Percentiles rank a stretch among this genome's conserved stretches.
Evolutionary conservation across 2,113 vertebrate species (phyloP).

Genomic region (Microtus richardsoni): DNA sequence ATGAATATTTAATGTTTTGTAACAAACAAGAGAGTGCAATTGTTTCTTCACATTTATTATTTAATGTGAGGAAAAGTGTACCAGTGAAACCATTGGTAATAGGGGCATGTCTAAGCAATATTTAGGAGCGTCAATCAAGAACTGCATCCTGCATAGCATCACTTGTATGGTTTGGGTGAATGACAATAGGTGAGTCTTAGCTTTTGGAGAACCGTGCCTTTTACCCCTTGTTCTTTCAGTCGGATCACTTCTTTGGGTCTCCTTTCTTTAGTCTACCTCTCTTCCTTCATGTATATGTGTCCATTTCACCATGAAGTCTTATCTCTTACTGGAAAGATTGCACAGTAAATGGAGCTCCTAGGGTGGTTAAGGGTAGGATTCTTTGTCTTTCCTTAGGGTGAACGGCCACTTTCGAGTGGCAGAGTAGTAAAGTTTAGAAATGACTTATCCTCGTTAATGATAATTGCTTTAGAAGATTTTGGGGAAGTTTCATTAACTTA

Average conservation of each 20-base stretch:
- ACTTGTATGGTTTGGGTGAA: neutral
- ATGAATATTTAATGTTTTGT: slow-evolving; percentile 38
- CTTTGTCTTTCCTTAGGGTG: slow-evolving; percentile 14
- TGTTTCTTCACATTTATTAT: neutral
- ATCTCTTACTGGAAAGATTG: neutral
- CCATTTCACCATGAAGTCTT: slow-evolving; percentile 22
- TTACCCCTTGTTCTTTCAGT: neutral
- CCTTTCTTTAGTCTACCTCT: neutral
- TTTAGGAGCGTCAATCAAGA: neutral
- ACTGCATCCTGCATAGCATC: neutral
- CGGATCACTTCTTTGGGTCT: neutral
- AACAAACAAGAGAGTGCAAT: slow-evolving; percentile 19
- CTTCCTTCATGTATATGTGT: neutral
- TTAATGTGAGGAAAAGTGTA: slow-evolving; percentile 11
- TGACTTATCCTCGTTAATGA: neutral
- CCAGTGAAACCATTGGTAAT: neutral
- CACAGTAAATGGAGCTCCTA: slow-evolving; percentile 12
- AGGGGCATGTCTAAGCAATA: neutral
- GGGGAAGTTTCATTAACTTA: neutral
- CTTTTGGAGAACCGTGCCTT: neutral
- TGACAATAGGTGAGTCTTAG: neutral
- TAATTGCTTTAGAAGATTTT: slow-evolving; percentile 51
- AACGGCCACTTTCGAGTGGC: neutral
- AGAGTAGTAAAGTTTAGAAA: neutral
- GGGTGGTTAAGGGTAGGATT: neutral